Conservation (phyloP, 1,140 invertebrate species). For the Trachelipus rathkii region DNA sequence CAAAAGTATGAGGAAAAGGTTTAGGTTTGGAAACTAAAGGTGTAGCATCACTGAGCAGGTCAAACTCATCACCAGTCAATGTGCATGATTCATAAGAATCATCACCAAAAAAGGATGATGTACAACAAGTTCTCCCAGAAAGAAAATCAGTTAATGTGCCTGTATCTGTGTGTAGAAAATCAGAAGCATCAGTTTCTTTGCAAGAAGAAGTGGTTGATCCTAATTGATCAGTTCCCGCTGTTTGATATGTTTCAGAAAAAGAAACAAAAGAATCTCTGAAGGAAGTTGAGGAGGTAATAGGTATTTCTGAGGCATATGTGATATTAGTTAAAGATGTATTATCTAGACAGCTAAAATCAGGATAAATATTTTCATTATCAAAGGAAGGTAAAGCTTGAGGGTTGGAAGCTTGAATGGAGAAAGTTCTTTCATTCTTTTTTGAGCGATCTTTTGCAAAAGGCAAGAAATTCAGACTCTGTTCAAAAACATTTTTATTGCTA, state of each 20-base stretch:
- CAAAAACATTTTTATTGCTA: too few species aligned
- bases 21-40: background rate
- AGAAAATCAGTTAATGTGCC: background rate
- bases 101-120: background rate
- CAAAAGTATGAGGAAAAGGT: background rate
- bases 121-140: background rate
- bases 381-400: too few species aligned
- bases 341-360: slow-evolving; percentile 30
- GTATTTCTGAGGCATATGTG: slow-evolving; percentile 28
- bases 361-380: slow-evolving; percentile 13
- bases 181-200: slow-evolving; percentile 17
- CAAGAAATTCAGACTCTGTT: too few species aligned
- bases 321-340: slow-evolving; percentile 35
- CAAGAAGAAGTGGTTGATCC: slow-evolving; percentile 12
- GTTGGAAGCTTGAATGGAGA: too few species aligned
- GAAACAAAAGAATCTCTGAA: slow-evolving; percentile 24
- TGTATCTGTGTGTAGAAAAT: background rate
- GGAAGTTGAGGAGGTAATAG: slow-evolving; percentile 24
- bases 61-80: background rate
- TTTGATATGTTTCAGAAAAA: slow-evolving; percentile 23
- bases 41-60: background rate
- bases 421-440: too few species aligned
- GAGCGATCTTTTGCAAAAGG: too few species aligned
- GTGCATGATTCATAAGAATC: background rate
- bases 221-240: background rate